phyloP scores from a whole-genome alignment of 2,797 vertebrate genomes.

The Enoplosus armatus region DNA sequence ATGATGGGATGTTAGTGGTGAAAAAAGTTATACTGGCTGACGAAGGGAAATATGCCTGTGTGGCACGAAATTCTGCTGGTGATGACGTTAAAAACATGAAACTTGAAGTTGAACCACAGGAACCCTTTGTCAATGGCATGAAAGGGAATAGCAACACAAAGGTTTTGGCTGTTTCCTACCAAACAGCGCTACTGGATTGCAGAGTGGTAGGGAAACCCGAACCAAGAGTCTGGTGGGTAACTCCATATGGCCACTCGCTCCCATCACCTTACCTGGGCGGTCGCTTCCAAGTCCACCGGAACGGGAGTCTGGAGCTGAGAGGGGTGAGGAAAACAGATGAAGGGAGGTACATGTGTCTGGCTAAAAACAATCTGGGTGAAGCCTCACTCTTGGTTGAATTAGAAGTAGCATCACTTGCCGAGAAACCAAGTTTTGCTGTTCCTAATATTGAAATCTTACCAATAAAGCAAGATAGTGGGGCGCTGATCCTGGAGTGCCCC shows the following conservation, averaged over 20 bases:
- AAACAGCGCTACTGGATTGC: conserved; percentile 84
- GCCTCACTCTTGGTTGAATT: conserved; percentile 82
- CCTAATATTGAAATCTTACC: conserved; percentile 87
- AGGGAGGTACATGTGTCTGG: conserved; percentile 82
- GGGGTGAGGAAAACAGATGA: conserved; percentile 86
- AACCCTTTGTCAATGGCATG: conserved; percentile 81
- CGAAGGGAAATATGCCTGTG: conserved; percentile 86
- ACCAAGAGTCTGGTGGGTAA: conserved; percentile 84
- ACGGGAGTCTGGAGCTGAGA: conserved; percentile 86
- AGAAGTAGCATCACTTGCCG: conserved; percentile 84
- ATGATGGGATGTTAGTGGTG: conserved; percentile 80
- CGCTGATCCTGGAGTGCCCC: conserved; percentile 78
- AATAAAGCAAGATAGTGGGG: conserved; percentile 78
- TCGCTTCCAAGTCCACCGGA: conserved; percentile 86
- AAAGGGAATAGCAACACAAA: conserved; percentile 71
- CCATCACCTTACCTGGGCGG: conserved; percentile 83
- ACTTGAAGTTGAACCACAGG: conserved; percentile 79
- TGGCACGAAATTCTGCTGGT: conserved; percentile 82
- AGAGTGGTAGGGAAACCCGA: conserved; percentile 84
- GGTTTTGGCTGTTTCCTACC: conserved; percentile 82
- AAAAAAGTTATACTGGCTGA: conserved; percentile 79
- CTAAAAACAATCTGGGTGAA: conserved; percentile 84
- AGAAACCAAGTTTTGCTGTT: conserved; percentile 86
- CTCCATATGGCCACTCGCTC: conserved; percentile 81
- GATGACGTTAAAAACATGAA: conserved; percentile 83